Percentiles rank a stretch among this genome's conserved stretches.
Evolutionary conservation across 2,888 invertebrate species (phyloP).

Genomic region (Oligia latruncula): DNA sequence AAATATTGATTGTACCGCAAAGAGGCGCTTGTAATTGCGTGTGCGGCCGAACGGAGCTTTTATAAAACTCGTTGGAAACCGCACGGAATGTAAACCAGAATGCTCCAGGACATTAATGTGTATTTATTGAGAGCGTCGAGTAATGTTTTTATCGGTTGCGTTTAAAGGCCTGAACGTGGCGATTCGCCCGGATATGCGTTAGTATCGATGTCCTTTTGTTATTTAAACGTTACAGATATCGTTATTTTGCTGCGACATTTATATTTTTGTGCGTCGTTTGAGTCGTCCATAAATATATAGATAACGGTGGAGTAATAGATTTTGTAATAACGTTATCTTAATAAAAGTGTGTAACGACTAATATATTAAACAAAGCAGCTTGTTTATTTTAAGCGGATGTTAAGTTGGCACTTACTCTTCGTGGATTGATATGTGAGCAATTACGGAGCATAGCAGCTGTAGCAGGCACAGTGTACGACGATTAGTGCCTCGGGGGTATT

Average conservation of each 20-base stretch:
- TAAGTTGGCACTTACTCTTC: slow-evolving; percentile 69
- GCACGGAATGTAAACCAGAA: slow-evolving; percentile 90
- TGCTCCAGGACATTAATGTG: slow-evolving; percentile 89
- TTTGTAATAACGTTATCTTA: slow-evolving; percentile 46
- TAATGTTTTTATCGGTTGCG: slow-evolving; percentile 89
- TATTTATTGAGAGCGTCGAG: slow-evolving; percentile 89
- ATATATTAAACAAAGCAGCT: slow-evolving; percentile 50
- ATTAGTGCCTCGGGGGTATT: slow-evolving; percentile 78
- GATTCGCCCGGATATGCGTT: slow-evolving; percentile 79
- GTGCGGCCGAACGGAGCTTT: slow-evolving; percentile 87
- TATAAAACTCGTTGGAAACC: slow-evolving; percentile 89
- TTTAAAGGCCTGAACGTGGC: slow-evolving; percentile 79
- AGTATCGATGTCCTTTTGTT: slow-evolving; percentile 71
- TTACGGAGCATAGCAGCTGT: slow-evolving; percentile 75
- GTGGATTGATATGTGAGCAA: slow-evolving; percentile 79
- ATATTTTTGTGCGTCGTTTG: slow-evolving; percentile 60
- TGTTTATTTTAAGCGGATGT: slow-evolving; percentile 68
- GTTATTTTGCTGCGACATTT: slow-evolving; percentile 65
- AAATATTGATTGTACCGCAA: slow-evolving; percentile 87
- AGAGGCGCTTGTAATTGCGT: slow-evolving; percentile 89
- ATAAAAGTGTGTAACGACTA: slow-evolving; percentile 44
- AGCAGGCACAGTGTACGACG: slow-evolving; percentile 63
- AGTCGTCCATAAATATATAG: slow-evolving; percentile 59
- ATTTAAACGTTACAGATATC: slow-evolving; percentile 67
- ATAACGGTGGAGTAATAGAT: slow-evolving; percentile 60